phyloP scores from a whole-genome alignment of 2,888 invertebrate genomes.

The Hirtodrosophila duncani region DNA sequence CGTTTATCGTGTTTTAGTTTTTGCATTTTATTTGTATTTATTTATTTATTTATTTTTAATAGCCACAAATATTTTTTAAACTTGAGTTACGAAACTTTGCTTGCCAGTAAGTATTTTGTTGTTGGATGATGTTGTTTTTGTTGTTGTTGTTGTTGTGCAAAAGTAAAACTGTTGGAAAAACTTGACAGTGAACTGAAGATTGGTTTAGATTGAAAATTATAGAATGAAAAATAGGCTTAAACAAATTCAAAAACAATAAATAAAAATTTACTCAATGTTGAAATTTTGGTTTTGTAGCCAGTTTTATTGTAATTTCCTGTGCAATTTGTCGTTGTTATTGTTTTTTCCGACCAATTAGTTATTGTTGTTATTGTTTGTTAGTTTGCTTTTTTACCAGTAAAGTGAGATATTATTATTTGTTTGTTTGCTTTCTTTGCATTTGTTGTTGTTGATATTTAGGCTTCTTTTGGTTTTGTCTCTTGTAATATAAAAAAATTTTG shows the following conservation, averaged over 20 bases:
- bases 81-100: conserved; percentile 56
- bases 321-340: conserved; percentile 38
- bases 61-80: conserved; percentile 57
- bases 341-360: conserved; percentile 37
- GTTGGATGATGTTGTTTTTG: conserved; percentile 19
- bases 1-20: conserved; percentile 17
- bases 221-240: conserved; percentile 16
- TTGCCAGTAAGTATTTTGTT: no score
- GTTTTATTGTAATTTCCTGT: conserved; percentile 59
- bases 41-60: conserved; percentile 32
- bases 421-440: no score
- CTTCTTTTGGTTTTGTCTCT: conserved; percentile 46
- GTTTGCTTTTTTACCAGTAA: conserved; percentile 55
- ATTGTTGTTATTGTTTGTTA: conserved; percentile 25
- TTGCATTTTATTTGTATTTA: conserved; percentile 26
- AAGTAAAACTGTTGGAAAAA: conserved; percentile 33
- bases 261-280: conserved; percentile 5
- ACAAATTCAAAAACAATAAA: conserved; percentile 17
- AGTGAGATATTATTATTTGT: conserved; percentile 55
- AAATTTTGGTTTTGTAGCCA: conserved; percentile 49
- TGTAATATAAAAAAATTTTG: conserved; percentile 67
- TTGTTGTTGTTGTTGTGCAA: conserved; percentile 41
- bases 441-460: no score
- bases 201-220: conserved; percentile 67
- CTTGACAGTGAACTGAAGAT: conserved; percentile 36